Evolutionary conservation across 2,888 invertebrate genomes (phyloP), one percentile per base, ranked within the genome.

Genomic region (Caenorhabditis angaria): DNA sequence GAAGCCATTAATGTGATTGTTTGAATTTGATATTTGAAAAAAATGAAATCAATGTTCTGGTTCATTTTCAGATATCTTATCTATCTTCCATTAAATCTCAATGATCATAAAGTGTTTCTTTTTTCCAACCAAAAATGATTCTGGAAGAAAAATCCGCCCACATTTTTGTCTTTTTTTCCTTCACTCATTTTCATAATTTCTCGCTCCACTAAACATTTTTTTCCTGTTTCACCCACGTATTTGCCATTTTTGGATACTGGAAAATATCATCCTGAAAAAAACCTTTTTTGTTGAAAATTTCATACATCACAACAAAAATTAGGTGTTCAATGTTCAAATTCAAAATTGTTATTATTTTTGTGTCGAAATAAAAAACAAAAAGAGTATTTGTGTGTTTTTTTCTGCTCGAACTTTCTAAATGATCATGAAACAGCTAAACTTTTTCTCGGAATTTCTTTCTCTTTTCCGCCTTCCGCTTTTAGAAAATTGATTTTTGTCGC

Each of bases 161-260:
- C 53, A 27, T 61, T 25, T 61, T 56, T 62, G 50, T 47, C 57
- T 18, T 56, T 65, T 56, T 28, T 53, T 28, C 48, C 32, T 55
- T 54, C 54, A 48, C 53, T 70, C 70, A 29, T 53, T 61, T 50
- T 41, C 20, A 55, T 63, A 41, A 55, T 48, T 54, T 27, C 29
- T 41, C 27, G 35, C 29, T 28, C 29, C 35, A 20, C 54, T 22
- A 32, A 20, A 32, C 35, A 27, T 5, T 61, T 18, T 41, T 61
- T 50, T n/a, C 53, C 18, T 51, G 61, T 61, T 51, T 18, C 29
- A 28, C 53, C 29, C 35, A 54, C 29, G 50, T 3, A 32, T 41
- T 41, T 32, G 32, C 32, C 32, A 32, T 8, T 32, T 32, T 22
- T 22, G 18, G 24, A 35, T 14, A 35, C 20, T 22, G n/a, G n/a